phyloP scores from a whole-genome alignment of 2,797 vertebrate species.

The Gymnodraco acuticeps region DNA sequence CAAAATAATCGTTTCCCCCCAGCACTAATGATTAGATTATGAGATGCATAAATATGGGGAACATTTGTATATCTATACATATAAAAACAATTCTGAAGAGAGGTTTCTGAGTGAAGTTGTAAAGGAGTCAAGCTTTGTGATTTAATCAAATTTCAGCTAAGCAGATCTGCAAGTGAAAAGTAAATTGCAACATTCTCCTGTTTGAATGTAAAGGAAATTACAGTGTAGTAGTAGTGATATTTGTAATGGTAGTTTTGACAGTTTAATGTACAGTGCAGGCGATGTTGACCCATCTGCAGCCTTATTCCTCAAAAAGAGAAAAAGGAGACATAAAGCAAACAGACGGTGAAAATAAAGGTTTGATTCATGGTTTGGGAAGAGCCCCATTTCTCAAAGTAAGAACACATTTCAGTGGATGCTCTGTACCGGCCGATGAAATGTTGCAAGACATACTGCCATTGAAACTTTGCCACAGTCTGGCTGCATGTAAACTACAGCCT shows the following conservation, averaged over 20 bases:
- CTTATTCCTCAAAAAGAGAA: neutral
- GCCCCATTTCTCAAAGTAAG: constrained; percentile 1
- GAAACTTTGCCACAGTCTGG: constrained; percentile 19
- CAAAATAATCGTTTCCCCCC: too few relatives aligned
- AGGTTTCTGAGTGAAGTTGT: constrained; percentile 3
- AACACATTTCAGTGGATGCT: constrained; percentile 12
- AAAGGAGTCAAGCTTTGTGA: neutral
- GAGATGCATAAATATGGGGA: neutral
- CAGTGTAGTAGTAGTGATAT: neutral
- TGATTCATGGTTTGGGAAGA: constrained; percentile 25
- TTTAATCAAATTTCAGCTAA: neutral
- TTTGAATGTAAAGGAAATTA: neutral
- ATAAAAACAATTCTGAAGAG: neutral
- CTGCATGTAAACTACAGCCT: constrained; percentile 11
- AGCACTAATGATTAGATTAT: neutral
- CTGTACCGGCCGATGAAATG: neutral
- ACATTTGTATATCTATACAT: neutral
- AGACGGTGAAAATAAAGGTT: constrained; percentile 23
- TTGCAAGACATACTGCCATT: constrained; percentile 6
- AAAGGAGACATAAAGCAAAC: constrained; percentile 10
- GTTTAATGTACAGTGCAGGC: neutral
- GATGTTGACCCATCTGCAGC: neutral
- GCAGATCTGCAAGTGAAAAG: neutral
- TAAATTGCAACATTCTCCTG: neutral
- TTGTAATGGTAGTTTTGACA: neutral